A percentile compares a stretch with the other conserved stretches of the same genome.
Evolutionary conservation across 23 tunicate species (phyloP).

Genomic region (Halocynthia aurantium): DNA sequence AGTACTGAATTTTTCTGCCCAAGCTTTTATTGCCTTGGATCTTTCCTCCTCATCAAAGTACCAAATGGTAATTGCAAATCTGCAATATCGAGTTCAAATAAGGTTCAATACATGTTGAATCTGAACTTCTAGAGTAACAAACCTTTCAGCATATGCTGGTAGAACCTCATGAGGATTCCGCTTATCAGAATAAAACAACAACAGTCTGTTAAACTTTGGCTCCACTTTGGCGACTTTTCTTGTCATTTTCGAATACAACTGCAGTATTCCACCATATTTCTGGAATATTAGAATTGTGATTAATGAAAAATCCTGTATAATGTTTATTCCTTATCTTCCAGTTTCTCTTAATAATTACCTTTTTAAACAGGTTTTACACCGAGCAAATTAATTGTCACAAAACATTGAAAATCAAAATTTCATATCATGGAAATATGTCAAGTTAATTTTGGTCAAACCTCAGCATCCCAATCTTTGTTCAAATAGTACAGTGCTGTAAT

Average conservation of each 20-base stretch:
- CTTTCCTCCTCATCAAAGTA: conserved; percentile 83
- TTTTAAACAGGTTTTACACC: too few species aligned
- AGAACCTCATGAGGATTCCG: conserved; percentile 85
- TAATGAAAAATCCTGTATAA: too few species aligned
- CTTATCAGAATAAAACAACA: conserved; percentile 63
- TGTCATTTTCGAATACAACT: conserved; percentile 31
- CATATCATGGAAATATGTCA: background rate
- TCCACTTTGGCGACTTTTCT: conserved; percentile 19
- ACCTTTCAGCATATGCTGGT: conserved; percentile 63
- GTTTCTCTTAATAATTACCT: too few species aligned
- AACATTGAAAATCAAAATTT: too few species aligned
- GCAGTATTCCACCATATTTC: conserved; percentile 59
- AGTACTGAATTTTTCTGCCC: conserved; percentile 21
- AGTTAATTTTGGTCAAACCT: conserved; percentile 15
- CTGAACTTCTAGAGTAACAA: background rate
- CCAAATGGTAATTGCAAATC: conserved; percentile 93
- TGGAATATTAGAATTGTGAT: conserved; percentile 2
- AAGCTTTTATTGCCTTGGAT: conserved; percentile 27
- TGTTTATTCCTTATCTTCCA: too few species aligned
- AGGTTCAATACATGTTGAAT: background rate
- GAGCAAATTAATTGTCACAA: too few species aligned
- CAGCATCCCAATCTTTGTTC: conserved; percentile 56
- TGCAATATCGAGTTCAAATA: background rate
- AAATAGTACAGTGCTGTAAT: conserved; percentile 78
- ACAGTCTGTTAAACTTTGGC: conserved; percentile 62